Evolutionary conservation across 2,797 vertebrate species (phyloP).

Genomic region (Staurois parvus): DNA sequence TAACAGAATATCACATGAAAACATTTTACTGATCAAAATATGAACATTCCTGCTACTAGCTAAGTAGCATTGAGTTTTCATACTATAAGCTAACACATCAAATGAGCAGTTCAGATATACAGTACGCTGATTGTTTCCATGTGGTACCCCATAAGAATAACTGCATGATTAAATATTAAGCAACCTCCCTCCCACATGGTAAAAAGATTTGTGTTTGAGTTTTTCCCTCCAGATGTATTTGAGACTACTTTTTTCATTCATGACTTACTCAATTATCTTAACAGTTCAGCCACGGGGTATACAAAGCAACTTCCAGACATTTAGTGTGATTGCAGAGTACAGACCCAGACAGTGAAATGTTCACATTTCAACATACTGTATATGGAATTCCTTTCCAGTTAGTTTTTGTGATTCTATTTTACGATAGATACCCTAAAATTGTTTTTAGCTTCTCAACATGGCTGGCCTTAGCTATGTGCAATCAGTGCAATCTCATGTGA

Average conservation of each 20-base stretch:
- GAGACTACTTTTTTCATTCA: slow-evolving; percentile 5
- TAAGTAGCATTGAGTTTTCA: neutral
- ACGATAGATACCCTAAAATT: slow-evolving; percentile 4
- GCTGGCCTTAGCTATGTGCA: too few species aligned
- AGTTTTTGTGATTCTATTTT: neutral
- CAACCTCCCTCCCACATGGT: slow-evolving; percentile 18
- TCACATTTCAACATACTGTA: neutral
- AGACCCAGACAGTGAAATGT: slow-evolving; percentile 16
- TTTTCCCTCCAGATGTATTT: slow-evolving; percentile 37
- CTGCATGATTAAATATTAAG: slow-evolving; percentile 55
- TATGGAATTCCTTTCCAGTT: slow-evolving; percentile 1
- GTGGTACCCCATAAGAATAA: slow-evolving; percentile 35
- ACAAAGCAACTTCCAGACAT: slow-evolving; percentile 34
- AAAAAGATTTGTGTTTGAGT: slow-evolving; percentile 2
- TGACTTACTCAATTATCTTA: slow-evolving; percentile 41
- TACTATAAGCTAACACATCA: slow-evolving; percentile 4
- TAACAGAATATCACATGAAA: too few species aligned
- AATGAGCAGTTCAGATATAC: neutral
- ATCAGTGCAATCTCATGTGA: too few species aligned
- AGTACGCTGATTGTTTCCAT: slow-evolving; percentile 27
- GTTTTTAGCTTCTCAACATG: slow-evolving; percentile 1
- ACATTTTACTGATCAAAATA: too few species aligned
- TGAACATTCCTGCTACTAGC: too few species aligned
- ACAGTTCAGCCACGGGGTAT: slow-evolving; percentile 29
- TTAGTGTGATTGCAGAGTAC: slow-evolving; percentile 3